Evolutionary conservation across 2,888 invertebrate genomes (phyloP).

Genomic region (Pollenia amentaria): DNA sequence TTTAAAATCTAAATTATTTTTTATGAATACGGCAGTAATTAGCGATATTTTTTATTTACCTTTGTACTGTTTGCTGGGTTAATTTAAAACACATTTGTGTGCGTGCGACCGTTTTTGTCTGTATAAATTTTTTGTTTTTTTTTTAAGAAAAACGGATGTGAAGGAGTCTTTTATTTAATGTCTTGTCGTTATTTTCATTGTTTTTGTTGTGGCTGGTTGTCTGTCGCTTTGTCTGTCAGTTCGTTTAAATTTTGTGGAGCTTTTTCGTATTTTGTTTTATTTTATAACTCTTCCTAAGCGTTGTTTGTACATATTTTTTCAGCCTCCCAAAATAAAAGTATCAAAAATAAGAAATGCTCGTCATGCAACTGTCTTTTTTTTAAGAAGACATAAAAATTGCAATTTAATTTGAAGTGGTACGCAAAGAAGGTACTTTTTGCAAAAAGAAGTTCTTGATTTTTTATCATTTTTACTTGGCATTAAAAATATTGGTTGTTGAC

Average conservation of each 20-base stretch:
- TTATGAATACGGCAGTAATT: too few species aligned
- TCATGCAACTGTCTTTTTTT: constrained; percentile 71
- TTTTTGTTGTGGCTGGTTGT: constrained; percentile 42
- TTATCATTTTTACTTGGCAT: not conserved
- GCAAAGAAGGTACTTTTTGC: not conserved
- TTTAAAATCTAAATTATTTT: too few species aligned
- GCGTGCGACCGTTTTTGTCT: not conserved
- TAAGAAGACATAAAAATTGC: constrained; percentile 24
- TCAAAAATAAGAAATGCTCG: constrained; percentile 44
- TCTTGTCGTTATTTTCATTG: constrained; percentile 64
- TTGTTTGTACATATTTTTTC: constrained; percentile 53
- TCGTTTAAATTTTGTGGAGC: constrained; percentile 46
- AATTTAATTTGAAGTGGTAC: not conserved
- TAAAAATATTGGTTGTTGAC: not conserved
- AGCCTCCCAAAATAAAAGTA: constrained; percentile 60
- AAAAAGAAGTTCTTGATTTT: not conserved
- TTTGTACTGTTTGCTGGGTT: too few species aligned
- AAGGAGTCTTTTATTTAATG: constrained; percentile 70
- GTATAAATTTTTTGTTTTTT: constrained; percentile 4
- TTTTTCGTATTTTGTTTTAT: constrained; percentile 32
- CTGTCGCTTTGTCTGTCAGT: constrained; percentile 34
- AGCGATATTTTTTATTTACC: too few species aligned
- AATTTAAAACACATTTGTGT: not conserved
- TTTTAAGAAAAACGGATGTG: constrained; percentile 72
- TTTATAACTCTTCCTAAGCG: constrained; percentile 29